Conservation (phyloP, 2,888 invertebrate species). For the Gymnoscelis rufifasciata region DNA sequence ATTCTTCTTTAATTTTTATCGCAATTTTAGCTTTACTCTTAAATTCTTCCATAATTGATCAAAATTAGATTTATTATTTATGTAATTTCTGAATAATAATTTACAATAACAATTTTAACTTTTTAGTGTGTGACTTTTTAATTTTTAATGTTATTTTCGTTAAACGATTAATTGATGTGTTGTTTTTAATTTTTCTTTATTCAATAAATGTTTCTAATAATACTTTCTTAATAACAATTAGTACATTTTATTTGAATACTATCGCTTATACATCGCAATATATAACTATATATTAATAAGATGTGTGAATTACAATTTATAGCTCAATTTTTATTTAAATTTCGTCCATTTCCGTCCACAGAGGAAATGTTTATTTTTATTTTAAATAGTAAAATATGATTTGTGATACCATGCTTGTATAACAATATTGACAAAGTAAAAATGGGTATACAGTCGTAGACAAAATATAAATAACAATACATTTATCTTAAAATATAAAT, state of each 20-base stretch:
- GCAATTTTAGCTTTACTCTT: neutral
- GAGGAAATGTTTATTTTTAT: slow-evolving; percentile 19
- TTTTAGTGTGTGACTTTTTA: slow-evolving; percentile 29
- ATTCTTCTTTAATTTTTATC: neutral
- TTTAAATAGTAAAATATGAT: neutral
- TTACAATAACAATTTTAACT: slow-evolving; percentile 1
- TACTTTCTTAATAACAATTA: slow-evolving; percentile 6
- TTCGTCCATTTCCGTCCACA: slow-evolving; percentile 29
- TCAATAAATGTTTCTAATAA: slow-evolving; percentile 21
- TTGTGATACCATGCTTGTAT: neutral
- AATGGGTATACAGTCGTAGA: no score
- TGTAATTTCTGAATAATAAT: neutral
- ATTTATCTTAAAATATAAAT: no score
- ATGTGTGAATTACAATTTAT: slow-evolving; percentile 14
- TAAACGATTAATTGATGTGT: slow-evolving; percentile 56
- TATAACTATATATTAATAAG: neutral
- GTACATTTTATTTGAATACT: slow-evolving; percentile 1
- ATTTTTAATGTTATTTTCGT: slow-evolving; percentile 72
- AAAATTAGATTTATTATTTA: no score
- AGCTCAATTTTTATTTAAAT: slow-evolving; percentile 17
- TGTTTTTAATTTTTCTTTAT: slow-evolving; percentile 22
- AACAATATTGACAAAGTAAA: no score
- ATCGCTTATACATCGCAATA: neutral
- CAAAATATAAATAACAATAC: no score
- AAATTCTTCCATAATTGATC: no score